Conservation (phyloP, 2,797 vertebrate species). For the Muscicapa comitata region DNA sequence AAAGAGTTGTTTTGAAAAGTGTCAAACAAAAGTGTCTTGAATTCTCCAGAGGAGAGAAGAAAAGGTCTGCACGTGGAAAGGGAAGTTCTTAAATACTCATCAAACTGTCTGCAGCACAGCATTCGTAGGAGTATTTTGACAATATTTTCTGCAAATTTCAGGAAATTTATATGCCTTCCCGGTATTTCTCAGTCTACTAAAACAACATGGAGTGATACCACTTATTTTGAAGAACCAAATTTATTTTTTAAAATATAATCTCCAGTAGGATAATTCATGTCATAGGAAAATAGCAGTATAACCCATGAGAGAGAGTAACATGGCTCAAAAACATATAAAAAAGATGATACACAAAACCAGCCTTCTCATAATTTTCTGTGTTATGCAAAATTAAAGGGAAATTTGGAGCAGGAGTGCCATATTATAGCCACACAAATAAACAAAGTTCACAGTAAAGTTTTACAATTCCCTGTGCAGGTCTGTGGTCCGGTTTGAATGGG, state of each 20-base stretch:
- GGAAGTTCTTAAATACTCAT: neutral
- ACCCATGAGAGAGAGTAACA: neutral
- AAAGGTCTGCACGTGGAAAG: neutral
- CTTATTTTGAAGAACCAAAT: conserved; percentile 1
- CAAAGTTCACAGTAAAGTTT: neutral
- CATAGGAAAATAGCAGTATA: neutral
- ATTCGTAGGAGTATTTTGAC: neutral
- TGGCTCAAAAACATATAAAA: neutral
- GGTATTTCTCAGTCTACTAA: neutral
- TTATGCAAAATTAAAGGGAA: conserved; percentile 8
- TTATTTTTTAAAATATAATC: neutral
- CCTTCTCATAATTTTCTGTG: neutral
- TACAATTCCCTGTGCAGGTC: accelerated
- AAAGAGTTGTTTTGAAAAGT: neutral
- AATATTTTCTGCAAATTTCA: neutral
- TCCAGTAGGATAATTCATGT: neutral
- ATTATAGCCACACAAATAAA: conserved; percentile 16
- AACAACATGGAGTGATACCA: neutral
- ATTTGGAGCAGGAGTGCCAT: neutral
- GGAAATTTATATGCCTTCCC: neutral
- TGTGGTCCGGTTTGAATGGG: conserved; percentile 53
- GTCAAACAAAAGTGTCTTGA: neutral
- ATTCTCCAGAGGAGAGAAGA: neutral
- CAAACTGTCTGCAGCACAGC: neutral
- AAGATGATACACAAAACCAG: neutral